These are phyloP conservation scores for Heteractis magnifica DNA, from an alignment of 92 coral and sea anemone species.

Conservation along the genomic window DNA sequence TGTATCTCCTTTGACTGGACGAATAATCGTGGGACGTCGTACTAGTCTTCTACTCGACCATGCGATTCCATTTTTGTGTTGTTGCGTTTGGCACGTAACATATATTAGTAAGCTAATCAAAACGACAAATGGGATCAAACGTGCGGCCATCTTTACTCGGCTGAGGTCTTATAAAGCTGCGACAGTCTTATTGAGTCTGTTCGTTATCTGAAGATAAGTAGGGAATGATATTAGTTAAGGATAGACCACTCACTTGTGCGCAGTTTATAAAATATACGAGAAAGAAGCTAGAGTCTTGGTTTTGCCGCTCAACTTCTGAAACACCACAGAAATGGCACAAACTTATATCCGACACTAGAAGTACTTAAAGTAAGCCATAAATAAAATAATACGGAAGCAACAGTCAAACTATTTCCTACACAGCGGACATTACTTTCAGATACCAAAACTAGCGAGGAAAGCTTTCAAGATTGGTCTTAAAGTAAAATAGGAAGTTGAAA, in stretches of 20 bases:
- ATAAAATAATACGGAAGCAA: not conserved
- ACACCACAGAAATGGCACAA: not conserved
- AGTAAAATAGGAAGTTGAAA: conserved; percentile 6
- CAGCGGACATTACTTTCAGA: not conserved
- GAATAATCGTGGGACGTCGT: no score
- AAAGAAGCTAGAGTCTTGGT: no score
- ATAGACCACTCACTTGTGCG: no score
- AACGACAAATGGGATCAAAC: not conserved
- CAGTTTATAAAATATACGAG: no score
- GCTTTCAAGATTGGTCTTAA: conserved; percentile 4
- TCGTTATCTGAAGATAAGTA: no score
- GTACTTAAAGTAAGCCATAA: conserved; percentile 3
- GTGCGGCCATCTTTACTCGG: not conserved
- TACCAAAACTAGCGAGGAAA: not conserved
- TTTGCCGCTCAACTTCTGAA: not conserved
- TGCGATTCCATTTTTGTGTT: not conserved
- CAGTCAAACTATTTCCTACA: not conserved
- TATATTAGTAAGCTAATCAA: not conserved
- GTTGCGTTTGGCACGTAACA: not conserved
- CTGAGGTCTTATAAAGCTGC: not conserved
- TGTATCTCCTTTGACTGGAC: no score
- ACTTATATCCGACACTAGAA: not conserved
- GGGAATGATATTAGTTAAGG: no score
- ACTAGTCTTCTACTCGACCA: not conserved
- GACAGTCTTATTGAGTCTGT: no score